phyloP scores from a whole-genome alignment of 2,888 invertebrate genomes.

The Agrenia bidenticulata region DNA sequence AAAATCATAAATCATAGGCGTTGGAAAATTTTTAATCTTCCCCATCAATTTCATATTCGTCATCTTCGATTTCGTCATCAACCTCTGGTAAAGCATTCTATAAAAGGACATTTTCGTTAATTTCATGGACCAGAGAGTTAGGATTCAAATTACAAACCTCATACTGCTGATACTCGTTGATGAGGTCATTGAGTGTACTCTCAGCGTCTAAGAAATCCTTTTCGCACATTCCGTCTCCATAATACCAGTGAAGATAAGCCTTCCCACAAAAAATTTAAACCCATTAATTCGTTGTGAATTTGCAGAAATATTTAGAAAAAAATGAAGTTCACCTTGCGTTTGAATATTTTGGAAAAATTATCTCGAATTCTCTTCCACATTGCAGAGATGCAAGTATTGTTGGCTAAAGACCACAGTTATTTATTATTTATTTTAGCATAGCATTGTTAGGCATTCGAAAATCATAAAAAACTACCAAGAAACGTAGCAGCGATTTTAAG shows the following conservation, averaged over 20 bases:
- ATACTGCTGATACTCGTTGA: constrained; percentile 21
- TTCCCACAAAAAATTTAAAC: no score
- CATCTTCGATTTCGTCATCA: neutral
- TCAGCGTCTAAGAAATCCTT: constrained; percentile 34
- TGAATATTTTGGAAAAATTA: constrained; percentile 20
- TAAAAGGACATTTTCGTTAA: neutral
- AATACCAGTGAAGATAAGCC: constrained; percentile 39
- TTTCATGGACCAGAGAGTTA: no score
- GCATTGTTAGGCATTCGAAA: no score
- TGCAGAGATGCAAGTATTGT: constrained; percentile 23
- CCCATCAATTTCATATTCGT: neutral
- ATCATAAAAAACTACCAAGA: constrained; percentile 10
- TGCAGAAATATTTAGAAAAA: no score
- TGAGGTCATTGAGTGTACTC: constrained; percentile 8
- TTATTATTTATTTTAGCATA: no score
- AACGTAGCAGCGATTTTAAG: constrained; percentile 32
- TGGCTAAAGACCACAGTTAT: no score
- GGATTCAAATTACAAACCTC: neutral
- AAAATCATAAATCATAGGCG: no score
- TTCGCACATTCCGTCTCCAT: constrained; percentile 28
- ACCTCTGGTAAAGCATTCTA: constrained; percentile 2
- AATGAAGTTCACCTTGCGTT: constrained; percentile 8
- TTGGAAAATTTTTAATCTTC: no score
- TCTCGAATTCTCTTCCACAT: constrained; percentile 23
- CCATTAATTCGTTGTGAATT: no score